A percentile compares a stretch with the other conserved stretches of the same genome.
These are phyloP conservation scores for Nephrotoma appendiculata DNA, from an alignment of 2,888 invertebrate genomes.

Conservation along the genomic window DNA sequence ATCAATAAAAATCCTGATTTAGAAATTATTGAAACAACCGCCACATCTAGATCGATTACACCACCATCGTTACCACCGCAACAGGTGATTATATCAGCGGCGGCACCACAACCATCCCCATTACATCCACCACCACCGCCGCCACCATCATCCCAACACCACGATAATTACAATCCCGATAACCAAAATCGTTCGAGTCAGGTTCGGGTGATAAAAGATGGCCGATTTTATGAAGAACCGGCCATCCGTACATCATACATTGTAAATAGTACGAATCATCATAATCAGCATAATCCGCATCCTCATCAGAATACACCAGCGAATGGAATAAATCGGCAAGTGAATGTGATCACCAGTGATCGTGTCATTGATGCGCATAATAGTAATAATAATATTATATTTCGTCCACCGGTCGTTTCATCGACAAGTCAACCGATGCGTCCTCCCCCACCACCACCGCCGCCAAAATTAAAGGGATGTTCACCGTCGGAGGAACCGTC, in stretches of 20 bases:
- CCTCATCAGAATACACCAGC: not conserved
- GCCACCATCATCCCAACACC: not conserved
- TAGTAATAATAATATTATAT: constrained; percentile 7
- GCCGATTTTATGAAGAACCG: constrained; percentile 24
- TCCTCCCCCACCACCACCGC: constrained; percentile 31
- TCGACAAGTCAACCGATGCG: constrained; percentile 26
- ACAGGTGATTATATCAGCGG: not conserved
- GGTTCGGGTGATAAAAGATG: constrained; percentile 32
- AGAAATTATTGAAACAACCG: not conserved
- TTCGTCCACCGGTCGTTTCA: constrained; percentile 29
- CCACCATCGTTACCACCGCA: not conserved
- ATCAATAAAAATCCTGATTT: constrained; percentile 3
- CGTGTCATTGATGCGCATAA: constrained; percentile 7
- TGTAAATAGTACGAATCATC: constrained; percentile 8
- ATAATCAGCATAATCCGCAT: not conserved
- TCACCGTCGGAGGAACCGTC: constrained; percentile 53
- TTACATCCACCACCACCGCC: not conserved
- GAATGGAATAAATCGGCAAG: constrained; percentile 18
- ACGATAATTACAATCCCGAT: not conserved
- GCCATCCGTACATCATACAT: not conserved
- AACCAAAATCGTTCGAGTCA: constrained; percentile 19
- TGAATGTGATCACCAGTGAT: constrained; percentile 24
- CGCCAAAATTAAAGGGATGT: constrained; percentile 20
- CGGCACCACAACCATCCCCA: not conserved
- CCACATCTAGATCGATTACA: not conserved